phyloP scores from a whole-genome alignment of 2,797 vertebrate genomes.

The Aselliscus stoliczkanus region DNA sequence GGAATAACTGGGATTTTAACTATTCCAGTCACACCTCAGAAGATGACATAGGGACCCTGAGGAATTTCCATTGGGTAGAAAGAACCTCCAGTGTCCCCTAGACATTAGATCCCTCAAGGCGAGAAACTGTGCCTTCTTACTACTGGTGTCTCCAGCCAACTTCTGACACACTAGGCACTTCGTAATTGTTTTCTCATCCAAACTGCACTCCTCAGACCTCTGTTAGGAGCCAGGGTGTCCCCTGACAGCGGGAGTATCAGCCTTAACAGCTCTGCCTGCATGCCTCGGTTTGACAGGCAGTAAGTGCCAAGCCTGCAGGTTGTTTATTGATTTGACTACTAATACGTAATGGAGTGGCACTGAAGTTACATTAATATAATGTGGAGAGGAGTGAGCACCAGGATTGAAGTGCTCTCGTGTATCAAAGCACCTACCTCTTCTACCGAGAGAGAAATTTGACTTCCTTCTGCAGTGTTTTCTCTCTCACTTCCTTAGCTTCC shows the following conservation, averaged over 20 bases:
- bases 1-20: background rate
- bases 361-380: conserved; percentile 56
- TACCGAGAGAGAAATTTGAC: background rate
- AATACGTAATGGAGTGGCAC: conserved; percentile 51
- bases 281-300: conserved; percentile 26
- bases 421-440: background rate
- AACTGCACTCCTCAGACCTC: background rate
- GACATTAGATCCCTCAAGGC: background rate
- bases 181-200: background rate
- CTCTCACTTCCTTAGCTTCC: conserved; percentile 13
- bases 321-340: conserved; percentile 66
- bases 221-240: background rate
- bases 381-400: background rate
- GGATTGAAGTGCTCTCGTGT: conserved; percentile 19
- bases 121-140: background rate
- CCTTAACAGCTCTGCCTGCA: background rate
- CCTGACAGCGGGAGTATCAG: background rate
- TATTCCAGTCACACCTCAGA: background rate
- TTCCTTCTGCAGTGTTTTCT: conserved; percentile 28
- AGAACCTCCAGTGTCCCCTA: background rate
- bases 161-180: background rate
- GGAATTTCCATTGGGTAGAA: background rate
- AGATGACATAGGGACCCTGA: background rate
- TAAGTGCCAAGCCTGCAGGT: background rate
- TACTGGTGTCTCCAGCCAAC: background rate